Evolutionary conservation across 2,888 invertebrate genomes (phyloP).

Genomic region (Aquatica leii): DNA sequence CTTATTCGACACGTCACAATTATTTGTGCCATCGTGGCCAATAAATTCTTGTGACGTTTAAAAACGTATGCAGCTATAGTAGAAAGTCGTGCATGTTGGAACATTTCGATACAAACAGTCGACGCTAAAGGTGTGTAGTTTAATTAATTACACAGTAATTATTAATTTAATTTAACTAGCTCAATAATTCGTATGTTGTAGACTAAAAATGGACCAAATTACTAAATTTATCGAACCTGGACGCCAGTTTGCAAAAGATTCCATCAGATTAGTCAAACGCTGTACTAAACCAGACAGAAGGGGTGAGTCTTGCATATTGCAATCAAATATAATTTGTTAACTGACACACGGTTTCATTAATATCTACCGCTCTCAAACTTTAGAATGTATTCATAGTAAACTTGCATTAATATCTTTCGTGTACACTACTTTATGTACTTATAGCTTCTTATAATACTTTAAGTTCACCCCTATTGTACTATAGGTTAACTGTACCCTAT

Average conservation of each 20-base stretch:
- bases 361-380: too few relatives aligned
- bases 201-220: slow-evolving; percentile 92
- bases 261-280: slow-evolving; percentile 95
- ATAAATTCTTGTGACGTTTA: slow-evolving; percentile 22
- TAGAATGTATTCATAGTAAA: too few relatives aligned
- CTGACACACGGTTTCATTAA: too few relatives aligned
- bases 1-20: slow-evolving; percentile 31
- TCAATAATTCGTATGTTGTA: too few relatives aligned
- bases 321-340: too few relatives aligned
- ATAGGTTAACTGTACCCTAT: too few relatives aligned
- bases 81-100: slow-evolving; percentile 6
- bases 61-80: slow-evolving; percentile 12
- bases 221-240: slow-evolving; percentile 94
- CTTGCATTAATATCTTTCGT: too few relatives aligned
- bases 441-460: too few relatives aligned
- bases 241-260: slow-evolving; percentile 97
- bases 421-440: too few relatives aligned
- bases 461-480: too few relatives aligned
- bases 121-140: slow-evolving; percentile 10
- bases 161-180: too few relatives aligned
- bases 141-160: too few relatives aligned
- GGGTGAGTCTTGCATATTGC: slow-evolving; percentile 74
- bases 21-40: slow-evolving; percentile 37
- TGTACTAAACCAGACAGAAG: slow-evolving; percentile 99
- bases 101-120: not conserved